Evolutionary conservation across 2,113 vertebrate genomes (phyloP), one percentile per base, ranked within the genome.

Genomic region (Campylomormyrus tamandua): DNA sequence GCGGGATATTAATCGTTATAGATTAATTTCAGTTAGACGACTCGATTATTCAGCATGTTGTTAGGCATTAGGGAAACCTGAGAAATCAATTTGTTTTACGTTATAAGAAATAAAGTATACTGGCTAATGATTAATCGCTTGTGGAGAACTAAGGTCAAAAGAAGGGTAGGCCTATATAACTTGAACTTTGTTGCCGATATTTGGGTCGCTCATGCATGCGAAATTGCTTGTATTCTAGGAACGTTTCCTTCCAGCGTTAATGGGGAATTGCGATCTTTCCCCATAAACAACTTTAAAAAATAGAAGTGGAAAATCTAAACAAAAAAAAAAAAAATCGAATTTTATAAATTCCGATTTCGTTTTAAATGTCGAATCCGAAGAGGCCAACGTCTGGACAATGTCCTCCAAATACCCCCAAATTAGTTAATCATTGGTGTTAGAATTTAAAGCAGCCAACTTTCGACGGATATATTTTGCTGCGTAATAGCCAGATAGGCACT

Each of bases 41-140:
- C 9, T 66, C 24, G 24, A 66, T 66, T 66, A 66, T n/a, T 66
- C 58, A 24, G 24, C 58, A 66, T n/a, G 58, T 62, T 24, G 1
- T 66, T 9, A 24, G 8, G 58, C n/a, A 66, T 66, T 27, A n/a
- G 62, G 2, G 2, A 66, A 3, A 11, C 9, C 62, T 31, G n/a
- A 70, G n/a, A 70, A 27, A 70, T 31, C 62, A 31, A 80, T 42
- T 31, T 45, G 35, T 83, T 45, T 83, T 45, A 24, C 8, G 77
- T 19, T 83, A 70, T 39, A 80, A 35, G 66, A 80, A 89, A 83
- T 21, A 42, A 27, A 45, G 39, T 42, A 27, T 19, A 83, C 50
- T 56, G 31, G 88, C 31, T 89, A 89, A 89, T 83, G 27, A 89
- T 89, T 89, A 42, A 89, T 80, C 49, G 21, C 17, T 89, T 56